Base-by-base conservation (phyloP, 92 coral and sea anemone genomes). In the Zoanthus solanderi region DNA sequence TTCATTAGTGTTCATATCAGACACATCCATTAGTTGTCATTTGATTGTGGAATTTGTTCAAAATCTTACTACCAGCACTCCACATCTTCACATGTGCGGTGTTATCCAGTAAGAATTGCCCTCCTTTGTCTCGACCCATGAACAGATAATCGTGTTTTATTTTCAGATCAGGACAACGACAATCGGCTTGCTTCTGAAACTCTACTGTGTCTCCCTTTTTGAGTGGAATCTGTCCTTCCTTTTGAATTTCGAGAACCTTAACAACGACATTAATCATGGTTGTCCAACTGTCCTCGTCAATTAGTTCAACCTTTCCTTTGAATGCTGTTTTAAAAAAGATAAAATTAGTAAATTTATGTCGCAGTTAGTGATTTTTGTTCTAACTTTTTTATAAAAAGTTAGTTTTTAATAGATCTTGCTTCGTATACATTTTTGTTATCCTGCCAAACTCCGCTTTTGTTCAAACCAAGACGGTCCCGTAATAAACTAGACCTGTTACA, bases 111-210 rank as follows among this genome's bases (percentile, higher is more conserved):
- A 92, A 86, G 44, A 87, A 87, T 65, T 92, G 95, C 1, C 86
- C 75, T 2, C 94, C 92, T 66, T 91, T 65, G 37, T 95, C 93
- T 47, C 83, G 88, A 18, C 96, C 99, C 96, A 97, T 92, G 86
- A 97, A 84, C 0, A 97, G 92, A 84, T 92, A 97, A 1, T 97
- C 90, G 32, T 61, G 72, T 6, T 88, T 74, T 12, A 87, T 90
- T 6, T 42, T 47, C 72, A 95, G 72, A 5, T 92, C 87, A 17
- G 99, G 98, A 31, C 99, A 97, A 2, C 47, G 69, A 61, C 99
- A 97, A 6, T 85, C 90, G 5, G 93, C 87, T 58, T 95, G 93
- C 85, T 92, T 97, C 78, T 88, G 83, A 75, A 93, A 97, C 76
- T 87, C 91, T 32, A 93, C 50, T 31, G 86, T 18, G 50, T 84